Base-by-base conservation (phyloP, 2,797 vertebrate species). In the Alca torda region DNA sequence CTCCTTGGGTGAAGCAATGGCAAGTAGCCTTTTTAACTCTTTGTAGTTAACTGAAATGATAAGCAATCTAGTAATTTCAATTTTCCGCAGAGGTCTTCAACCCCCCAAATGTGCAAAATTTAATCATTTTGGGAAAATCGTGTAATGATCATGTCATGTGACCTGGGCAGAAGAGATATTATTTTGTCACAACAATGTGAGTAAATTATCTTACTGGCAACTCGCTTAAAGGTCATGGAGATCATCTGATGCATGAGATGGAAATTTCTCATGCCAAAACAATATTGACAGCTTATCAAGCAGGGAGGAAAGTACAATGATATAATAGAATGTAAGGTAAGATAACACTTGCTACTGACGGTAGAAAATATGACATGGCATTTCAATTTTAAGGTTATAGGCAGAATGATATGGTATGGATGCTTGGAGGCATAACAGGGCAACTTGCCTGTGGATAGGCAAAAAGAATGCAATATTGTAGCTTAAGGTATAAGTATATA, bases 221-320 rank as follows among this genome's bases (percentile, higher is more conserved):
- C 97, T 97, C 1, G 82, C 97, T 87, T 93, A 98, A 98, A 98
- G 98, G 98, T 98, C 98, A 97, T 65, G 41, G 97, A 95, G 98
- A 97, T 97, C 98, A 98, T 97, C 94, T 96, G 89, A 96, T 97
- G 97, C 93, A 92, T 96, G 97, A 96, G 94, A 97, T 98, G 97
- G 97, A 98, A 98, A 98, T 97, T 96, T 94, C 74, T 95, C 75
- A 74, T 97, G 88, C 88, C 97, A 94, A 76, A 81, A 94, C 97
- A 97, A 97, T 97, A 97, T 97, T 93, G 91, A 94, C 97, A 97
- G 96, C 89, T 91, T 92, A 96, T 96, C 96, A 97, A 97, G 95
- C 92, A 96, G 96, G 87, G 95, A 97, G 92, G 96, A 89, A 91
- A 93, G 96, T 83, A 92, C 93, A 45, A 16, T 76, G 54, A 90